Evolutionary conservation across 2,113 vertebrate genomes (phyloP), one percentile per base, ranked within the genome.

Genomic region (Poicephalus meyeri): DNA sequence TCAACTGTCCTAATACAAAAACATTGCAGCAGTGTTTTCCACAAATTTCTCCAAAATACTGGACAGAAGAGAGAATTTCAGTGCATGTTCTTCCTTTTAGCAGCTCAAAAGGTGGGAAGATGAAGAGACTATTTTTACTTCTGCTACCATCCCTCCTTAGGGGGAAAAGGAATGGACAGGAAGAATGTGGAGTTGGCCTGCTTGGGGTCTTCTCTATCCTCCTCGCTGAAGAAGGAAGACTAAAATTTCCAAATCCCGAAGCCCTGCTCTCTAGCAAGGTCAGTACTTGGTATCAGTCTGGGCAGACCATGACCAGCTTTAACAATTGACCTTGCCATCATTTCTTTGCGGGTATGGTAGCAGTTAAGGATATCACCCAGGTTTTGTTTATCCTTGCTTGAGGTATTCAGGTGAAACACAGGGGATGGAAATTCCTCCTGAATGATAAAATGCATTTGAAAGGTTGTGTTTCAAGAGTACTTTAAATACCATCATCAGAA

Each of bases 401-500:
- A 55, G 80, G 63, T 12, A 35, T 55, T 80, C 74, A 60, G 16
- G 29, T 77, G 17, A 21, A 86, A 35, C 17, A 28, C 26, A 56
- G 44, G 17, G 66, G 47, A 47, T 76, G 13, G 10, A 80, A 56
- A 88, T 77, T 80, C 31, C 44, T 60, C 3, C 18, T 39, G 31
- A 77, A 77, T n/a, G 8, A 41, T 80, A 29, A 91, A 80, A 76
- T 49, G 15, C 21, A 13, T 86, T 83, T 70, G 53, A 19, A n/a
- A 80, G 84, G 15, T 58, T 86, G 31, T 66, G 69, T 81, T 84
- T 94, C 15, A 28, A 58, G 83, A 58, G 41, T 46, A 9, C 49
- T 86, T 82, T 37, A 78, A 84, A 58, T 56, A 73, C 9, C 44
- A 58, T 86, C 18, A 86, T 44, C 20, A 86, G 55, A 91, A 91